These are phyloP conservation scores for Ramphastos sulfuratus DNA, from an alignment of 2,113 vertebrate species.

Conservation along the genomic window DNA sequence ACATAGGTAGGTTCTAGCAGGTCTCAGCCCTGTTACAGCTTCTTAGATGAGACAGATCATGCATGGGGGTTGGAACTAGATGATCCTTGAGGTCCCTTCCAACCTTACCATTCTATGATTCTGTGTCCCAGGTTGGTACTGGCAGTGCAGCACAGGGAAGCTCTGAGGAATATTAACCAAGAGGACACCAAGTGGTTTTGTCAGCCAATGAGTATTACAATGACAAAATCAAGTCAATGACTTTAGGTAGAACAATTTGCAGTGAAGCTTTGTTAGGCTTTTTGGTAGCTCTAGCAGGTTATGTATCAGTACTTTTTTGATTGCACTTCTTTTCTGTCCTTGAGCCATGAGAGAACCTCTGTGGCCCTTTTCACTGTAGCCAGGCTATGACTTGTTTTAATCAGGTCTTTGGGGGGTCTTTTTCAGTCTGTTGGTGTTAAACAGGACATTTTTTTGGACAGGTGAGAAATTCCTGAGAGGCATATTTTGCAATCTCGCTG, in stretches of 20 bases:
- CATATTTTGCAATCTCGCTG: background rate
- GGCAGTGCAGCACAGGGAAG: background rate
- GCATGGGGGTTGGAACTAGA: too few species aligned
- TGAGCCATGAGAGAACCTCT: background rate
- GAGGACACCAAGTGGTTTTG: background rate
- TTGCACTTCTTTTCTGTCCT: background rate
- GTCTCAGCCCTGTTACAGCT: background rate
- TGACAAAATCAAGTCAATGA: background rate
- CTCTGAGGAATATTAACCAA: background rate
- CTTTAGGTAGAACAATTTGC: background rate
- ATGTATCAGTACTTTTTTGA: background rate
- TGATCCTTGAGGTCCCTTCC: too few species aligned
- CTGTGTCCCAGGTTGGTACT: fast-evolving
- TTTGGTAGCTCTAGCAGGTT: background rate
- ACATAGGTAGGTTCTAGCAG: background rate
- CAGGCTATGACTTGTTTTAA: background rate
- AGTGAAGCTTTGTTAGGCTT: background rate
- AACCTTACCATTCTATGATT: too few species aligned
- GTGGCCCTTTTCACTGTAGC: background rate
- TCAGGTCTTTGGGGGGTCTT: background rate
- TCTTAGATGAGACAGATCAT: background rate
- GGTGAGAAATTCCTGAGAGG: background rate
- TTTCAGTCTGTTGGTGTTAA: background rate
- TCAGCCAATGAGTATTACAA: background rate
- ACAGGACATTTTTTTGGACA: background rate